Evolutionary conservation across 1,140 invertebrate genomes (phyloP), one percentile per base, ranked within the genome.

Genomic region (Orchesella cincta): DNA sequence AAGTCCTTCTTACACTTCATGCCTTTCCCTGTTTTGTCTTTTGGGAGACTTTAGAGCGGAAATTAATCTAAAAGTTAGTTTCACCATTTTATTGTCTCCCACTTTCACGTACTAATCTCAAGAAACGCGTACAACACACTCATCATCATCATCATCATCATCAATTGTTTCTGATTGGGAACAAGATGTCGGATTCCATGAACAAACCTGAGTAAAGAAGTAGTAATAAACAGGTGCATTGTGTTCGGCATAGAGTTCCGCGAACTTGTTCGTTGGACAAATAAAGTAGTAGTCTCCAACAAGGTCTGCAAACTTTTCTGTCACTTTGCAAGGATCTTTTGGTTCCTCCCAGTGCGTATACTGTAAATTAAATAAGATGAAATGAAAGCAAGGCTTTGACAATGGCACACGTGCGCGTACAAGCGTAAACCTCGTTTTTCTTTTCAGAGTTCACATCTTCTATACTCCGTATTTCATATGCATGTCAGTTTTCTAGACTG

Each of bases 271-370:
- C 26, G 94, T 93, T 12, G 93, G 93, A 85, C 96, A 98, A 20
- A 96, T 93, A 86, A 98, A 97, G 87, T 94, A 95, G 83, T 94
- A 95, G 87, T 98, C 95, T 1, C 93, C 94, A 0, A 96, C 94
- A 0, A 95, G 91, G 80, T 94, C 93, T 23, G 92, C 93, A 34
- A 97, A 90, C 87, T 93, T 91, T 84, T 93, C 92, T 83, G 94
- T 91, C 83, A 96, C 94, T 81, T 92, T 86, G 82, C 90, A 92
- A 3, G 90, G 91, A 82, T 97, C 91, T 35, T 92, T 91, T 5
- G 92, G 89, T 74, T 93, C 89, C 80, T 94, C 91, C 94, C 94
- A 98, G 83, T 96, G 90, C 0, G 94, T 95, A 85, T 97, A 97
- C 92, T 96, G 88, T 0, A 90, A 90, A 39, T n/a, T n/a, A n/a